phyloP scores from a whole-genome alignment of 2,113 vertebrate species.

The Psammodynastes pulverulentus region DNA sequence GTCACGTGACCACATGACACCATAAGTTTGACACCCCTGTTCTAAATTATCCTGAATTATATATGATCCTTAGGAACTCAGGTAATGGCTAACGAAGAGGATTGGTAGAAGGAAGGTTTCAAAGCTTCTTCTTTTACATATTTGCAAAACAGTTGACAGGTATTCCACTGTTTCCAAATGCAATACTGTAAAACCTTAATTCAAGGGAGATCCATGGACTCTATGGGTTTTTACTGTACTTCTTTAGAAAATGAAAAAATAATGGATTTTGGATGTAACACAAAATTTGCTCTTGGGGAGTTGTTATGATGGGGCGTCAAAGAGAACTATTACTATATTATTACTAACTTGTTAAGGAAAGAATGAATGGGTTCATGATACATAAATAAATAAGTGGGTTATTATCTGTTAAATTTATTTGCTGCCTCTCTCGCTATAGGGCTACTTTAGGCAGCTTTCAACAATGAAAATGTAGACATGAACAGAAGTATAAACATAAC shows the following conservation, averaged over 20 bases:
- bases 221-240: not conserved
- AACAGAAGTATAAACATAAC: not conserved
- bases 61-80: not conserved
- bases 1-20: no score
- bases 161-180: not conserved
- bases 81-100: not conserved
- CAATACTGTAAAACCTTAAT: not conserved
- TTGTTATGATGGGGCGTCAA: not conserved
- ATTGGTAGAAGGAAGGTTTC: not conserved
- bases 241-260: not conserved
- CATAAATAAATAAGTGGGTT: not conserved
- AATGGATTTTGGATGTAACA: not conserved
- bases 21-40: no score
- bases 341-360: not conserved
- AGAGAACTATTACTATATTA: not conserved
- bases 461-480: not conserved
- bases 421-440: not conserved
- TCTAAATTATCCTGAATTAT: not conserved
- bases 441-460: not conserved
- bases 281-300: not conserved
- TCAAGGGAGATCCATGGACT: not conserved
- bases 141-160: not conserved
- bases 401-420: not conserved
- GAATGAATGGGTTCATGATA: not conserved
- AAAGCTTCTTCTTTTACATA: not conserved